Base-by-base conservation (phyloP, 2,888 invertebrate genomes). In the Microplitis manilae region DNA sequence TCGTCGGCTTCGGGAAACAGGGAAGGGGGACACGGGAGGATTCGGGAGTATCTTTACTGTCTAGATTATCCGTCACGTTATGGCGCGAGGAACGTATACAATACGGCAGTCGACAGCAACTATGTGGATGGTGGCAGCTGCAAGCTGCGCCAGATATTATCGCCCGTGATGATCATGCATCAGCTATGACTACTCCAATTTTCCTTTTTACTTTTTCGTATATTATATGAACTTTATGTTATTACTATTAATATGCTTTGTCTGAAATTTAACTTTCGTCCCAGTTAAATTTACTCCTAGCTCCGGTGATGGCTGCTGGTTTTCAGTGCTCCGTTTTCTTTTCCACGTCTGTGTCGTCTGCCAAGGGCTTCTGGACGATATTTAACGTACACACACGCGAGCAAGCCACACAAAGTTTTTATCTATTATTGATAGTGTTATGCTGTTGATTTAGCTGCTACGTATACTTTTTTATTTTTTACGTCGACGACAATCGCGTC, bases 31-130 rank as follows among this genome's bases (percentile, higher is more conserved):
- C 69, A 70, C 73, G 73, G 74, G 68, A 38, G 76, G 73, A 76
- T 72, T 40, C 40, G 73, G 75, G 68, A 75, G 65, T 79, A 79
- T 76, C 73, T 80, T 79, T 68, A 62, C 67, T 50, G 73, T 62
- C 30, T 69, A 67, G 60, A 76, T 50, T 13, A 50, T 68, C 67
- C 78, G 78, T 75, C 75, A 78, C 78, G 80, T 80, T 80, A 72
- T 71, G 78, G 73, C 73, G 70, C 73, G 70, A 78, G 73, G 38
- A 69, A 74, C 39, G 61, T 40, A 68, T 61, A 50, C 39, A 30
- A 30, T 30, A 30, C 64, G 73, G 40, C 68, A 61, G 68, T 13
- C 60, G 64, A 72, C 38, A 50, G 50, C 50, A 50, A 50, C 50
- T 50, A 50, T 50, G 8, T 50, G 50, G 77, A 73, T 65, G 71